These are phyloP conservation scores for Drosophila orosa DNA, from an alignment of 1,140 invertebrate species.

Conservation along the genomic window DNA sequence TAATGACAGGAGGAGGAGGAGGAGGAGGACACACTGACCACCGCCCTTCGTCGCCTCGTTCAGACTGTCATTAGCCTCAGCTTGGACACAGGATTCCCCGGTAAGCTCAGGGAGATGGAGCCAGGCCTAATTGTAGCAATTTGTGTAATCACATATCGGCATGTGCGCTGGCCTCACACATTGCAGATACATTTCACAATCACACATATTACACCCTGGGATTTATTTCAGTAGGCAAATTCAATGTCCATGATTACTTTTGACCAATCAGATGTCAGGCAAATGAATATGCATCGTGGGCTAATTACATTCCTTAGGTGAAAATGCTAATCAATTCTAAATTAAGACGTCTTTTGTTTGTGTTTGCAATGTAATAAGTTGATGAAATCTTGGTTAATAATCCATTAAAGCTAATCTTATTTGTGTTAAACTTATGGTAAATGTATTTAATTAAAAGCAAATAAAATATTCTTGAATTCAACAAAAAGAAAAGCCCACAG, in stretches of 20 bases:
- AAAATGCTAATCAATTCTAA: conserved; percentile 1
- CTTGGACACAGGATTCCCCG: conserved; percentile 36
- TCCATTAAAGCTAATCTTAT: neutral
- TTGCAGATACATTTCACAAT: conserved; percentile 36
- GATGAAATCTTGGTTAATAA: neutral
- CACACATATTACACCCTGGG: conserved; percentile 18
- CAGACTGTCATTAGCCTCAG: conserved; percentile 56
- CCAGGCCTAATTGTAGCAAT: conserved; percentile 58
- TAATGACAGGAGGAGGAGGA: conserved; percentile 42
- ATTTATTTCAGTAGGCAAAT: conserved; percentile 40
- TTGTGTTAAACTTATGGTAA: too few species aligned
- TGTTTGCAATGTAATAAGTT: neutral
- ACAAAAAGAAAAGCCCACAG: neutral
- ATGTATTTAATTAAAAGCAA: neutral
- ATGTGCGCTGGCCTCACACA: conserved; percentile 1
- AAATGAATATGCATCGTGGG: neutral
- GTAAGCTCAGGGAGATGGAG: conserved; percentile 16
- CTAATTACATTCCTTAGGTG: neutral
- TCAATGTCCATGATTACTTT: conserved; percentile 42
- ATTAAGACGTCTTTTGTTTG: conserved; percentile 5
- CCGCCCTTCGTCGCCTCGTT: conserved; percentile 34
- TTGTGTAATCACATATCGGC: conserved; percentile 53
- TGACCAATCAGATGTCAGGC: neutral
- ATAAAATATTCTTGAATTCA: neutral
- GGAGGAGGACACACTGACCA: conserved; percentile 9